Evolutionary conservation across 1,140 invertebrate species (phyloP), one percentile per base, ranked within the genome.

Genomic region (Dryas iulia): DNA sequence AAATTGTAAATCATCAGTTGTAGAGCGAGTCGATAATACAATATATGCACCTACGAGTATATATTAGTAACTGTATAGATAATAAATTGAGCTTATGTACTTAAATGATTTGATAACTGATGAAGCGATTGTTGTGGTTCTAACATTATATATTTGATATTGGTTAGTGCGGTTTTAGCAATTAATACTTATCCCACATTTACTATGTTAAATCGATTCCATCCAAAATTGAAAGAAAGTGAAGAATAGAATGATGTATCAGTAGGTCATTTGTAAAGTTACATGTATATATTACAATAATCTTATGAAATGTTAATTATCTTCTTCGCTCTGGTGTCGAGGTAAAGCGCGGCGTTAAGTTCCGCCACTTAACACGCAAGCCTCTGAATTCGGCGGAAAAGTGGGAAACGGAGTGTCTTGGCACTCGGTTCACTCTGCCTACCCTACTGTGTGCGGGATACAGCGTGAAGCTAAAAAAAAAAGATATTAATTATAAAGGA

Each of bases 121-220:
- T 39, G n/a, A 39, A 39, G 33, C n/a, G 33, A 39, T 39, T 39
- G 33, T 39, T 39, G n/a, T 39, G 33, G 33, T 39, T 39, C 33
- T 39, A 39, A 39, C 12, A 14, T 35, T 5, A 35, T 35, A 35
- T 35, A 14, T 0, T 14, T 12, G 12, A 0, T 39, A 18, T 39
- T n/a, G n/a, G n/a, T n/a, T n/a, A n/a, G n/a, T n/a, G 33, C 5
- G 33, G 33, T 39, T 39, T 39, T 0, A 7, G 14, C 33, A 39
- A 39, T 39, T 39, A 39, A 39, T 39, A 39, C 5, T 12, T 6
- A 39, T 7, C n/a, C n/a, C 14, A 7, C 14, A 39, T 39, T 39
- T 1, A 6, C 5, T 6, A 39, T 18, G n/a, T n/a, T n/a, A n/a
- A n/a, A n/a, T n/a, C n/a, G n/a, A n/a, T n/a, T n/a, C n/a, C n/a